Conservation (phyloP, 1,140 invertebrate genomes). For the Maniola jurtina region DNA sequence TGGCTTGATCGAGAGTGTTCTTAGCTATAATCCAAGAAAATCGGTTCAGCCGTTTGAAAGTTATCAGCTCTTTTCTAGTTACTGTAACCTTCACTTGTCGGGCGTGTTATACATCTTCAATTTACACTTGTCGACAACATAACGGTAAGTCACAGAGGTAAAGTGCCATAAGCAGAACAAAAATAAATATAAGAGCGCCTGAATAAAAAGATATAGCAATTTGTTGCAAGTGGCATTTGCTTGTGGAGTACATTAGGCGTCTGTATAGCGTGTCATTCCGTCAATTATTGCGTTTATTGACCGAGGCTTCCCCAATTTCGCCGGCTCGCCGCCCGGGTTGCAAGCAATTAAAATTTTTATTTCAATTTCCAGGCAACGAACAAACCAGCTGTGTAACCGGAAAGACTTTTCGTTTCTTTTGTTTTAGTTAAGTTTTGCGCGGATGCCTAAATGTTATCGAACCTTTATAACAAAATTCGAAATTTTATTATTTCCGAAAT, state of each 20-base stretch:
- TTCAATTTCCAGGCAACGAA: conserved; percentile 19
- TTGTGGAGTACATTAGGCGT: conserved; percentile 20
- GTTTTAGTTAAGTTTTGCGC: not conserved
- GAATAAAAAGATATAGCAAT: conserved; percentile 30
- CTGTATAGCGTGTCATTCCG: conserved; percentile 7
- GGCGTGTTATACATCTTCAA: too few species aligned
- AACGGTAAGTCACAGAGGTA: too few species aligned
- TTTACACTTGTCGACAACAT: too few species aligned
- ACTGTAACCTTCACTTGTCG: too few species aligned
- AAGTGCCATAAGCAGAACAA: not conserved
- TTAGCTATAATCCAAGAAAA: too few species aligned
- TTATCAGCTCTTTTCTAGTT: too few species aligned
- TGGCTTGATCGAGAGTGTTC: too few species aligned
- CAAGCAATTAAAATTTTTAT: conserved; percentile 27
- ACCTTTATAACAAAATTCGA: not conserved
- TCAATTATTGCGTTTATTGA: conserved; percentile 30
- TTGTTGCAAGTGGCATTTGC: conserved; percentile 21
- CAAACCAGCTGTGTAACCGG: not conserved
- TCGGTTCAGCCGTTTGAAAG: too few species aligned
- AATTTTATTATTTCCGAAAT: not conserved
- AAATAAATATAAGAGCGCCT: not conserved
- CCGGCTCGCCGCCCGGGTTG: conserved; percentile 17
- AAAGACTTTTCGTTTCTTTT: not conserved
- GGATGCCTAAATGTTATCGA: not conserved
- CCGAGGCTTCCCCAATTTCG: conserved; percentile 19